Conservation (phyloP, 2,888 invertebrate genomes). For the Drosophila neotestacea region DNA sequence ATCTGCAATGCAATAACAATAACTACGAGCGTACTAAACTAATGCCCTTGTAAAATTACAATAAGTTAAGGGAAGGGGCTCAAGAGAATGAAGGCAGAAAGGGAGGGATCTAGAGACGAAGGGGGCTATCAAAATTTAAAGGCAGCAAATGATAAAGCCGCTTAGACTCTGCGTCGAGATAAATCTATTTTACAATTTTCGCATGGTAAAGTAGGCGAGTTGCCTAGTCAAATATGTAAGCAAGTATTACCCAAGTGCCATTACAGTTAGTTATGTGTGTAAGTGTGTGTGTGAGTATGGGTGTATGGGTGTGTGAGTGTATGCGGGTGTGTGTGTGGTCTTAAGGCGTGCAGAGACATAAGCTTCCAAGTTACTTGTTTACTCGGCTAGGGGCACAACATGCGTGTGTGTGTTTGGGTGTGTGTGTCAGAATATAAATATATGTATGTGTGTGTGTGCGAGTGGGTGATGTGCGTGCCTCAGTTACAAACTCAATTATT, state of each 20-base stretch:
- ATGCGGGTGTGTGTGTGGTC: conserved; percentile 37
- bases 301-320: conserved; percentile 13
- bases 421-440: conserved; percentile 15
- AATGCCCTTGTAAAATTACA: conserved; percentile 58
- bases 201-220: conserved; percentile 14
- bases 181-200: conserved; percentile 43
- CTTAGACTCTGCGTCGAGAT: conserved; percentile 22
- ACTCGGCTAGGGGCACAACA: background rate
- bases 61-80: conserved; percentile 8
- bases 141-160: conserved; percentile 48
- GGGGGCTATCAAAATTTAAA: conserved; percentile 56
- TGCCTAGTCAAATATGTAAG: conserved; percentile 40
- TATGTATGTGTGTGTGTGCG: conserved; percentile 15
- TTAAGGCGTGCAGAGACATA: conserved; percentile 51
- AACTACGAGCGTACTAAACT: conserved; percentile 56
- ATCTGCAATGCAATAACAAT: conserved; percentile 59
- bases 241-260: conserved; percentile 40
- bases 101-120: background rate
- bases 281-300: conserved; percentile 9
- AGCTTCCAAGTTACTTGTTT: conserved; percentile 50
- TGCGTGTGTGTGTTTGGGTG: conserved; percentile 13
- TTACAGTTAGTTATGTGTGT: conserved; percentile 39
- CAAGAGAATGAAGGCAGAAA: background rate
- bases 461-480: conserved; percentile 65
- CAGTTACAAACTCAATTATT: conserved; percentile 77